These are phyloP conservation scores for Melanocharis versteri DNA, from an alignment of 2,113 vertebrate species.

Conservation along the genomic window DNA sequence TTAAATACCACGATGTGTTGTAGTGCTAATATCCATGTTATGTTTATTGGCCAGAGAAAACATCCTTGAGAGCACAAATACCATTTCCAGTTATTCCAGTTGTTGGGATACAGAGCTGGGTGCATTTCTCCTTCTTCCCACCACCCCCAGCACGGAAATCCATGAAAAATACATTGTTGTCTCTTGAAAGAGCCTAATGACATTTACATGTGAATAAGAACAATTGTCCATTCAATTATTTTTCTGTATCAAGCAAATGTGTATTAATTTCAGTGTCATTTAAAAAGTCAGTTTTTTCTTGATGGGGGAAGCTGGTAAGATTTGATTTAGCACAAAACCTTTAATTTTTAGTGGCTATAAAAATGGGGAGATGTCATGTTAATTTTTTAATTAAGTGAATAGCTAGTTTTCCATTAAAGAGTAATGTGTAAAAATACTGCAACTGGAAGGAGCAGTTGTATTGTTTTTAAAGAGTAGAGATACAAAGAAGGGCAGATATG, in stretches of 20 bases:
- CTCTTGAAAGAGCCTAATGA: slow-evolving; percentile 36
- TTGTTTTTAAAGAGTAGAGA: background rate
- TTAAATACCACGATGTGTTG: background rate
- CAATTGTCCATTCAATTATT: slow-evolving; percentile 30
- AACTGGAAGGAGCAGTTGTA: background rate
- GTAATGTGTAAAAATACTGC: background rate
- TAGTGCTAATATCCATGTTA: background rate
- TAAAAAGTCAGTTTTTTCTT: background rate
- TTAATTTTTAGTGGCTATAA: background rate
- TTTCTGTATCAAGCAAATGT: background rate
- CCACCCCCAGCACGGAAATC: background rate
- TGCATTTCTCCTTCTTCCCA: background rate
- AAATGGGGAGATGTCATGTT: background rate
- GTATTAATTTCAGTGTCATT: background rate
- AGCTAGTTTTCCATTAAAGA: background rate
- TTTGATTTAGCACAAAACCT: background rate
- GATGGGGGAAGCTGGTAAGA: background rate
- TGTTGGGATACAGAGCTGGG: background rate
- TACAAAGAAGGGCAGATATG: background rate
- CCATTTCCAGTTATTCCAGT: background rate
- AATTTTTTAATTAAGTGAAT: background rate
- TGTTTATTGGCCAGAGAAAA: background rate
- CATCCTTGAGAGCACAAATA: background rate
- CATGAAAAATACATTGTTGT: slow-evolving; percentile 49
- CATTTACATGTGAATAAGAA: slow-evolving; percentile 54